Base-by-base conservation (phyloP, 2,797 vertebrate genomes). In the Fundulus diaphanus region DNA sequence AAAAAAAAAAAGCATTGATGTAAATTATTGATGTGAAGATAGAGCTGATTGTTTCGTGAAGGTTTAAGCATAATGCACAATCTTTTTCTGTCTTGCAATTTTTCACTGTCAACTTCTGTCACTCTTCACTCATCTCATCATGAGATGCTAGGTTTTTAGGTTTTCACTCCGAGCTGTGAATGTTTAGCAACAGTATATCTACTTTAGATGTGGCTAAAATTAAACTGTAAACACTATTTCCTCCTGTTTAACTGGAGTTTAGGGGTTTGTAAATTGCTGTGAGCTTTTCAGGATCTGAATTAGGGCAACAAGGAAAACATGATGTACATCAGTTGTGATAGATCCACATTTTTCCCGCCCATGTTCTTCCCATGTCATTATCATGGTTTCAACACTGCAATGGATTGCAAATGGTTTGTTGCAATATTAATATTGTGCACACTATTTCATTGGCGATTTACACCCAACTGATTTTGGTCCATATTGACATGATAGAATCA, bases 11-110 rank as follows among this genome's bases (percentile, higher is more conserved):
- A 77, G 71, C 72, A 75, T 46, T 77, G 72, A 79, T 80, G 65
- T 49, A 73, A 76, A 40, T 40, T 7, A 56, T n/a, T 31, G 11
- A 31, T 78, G 68, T 5, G 33, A 85, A 81, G 63, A 80, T 79
- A 72, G 73, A 82, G 66, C 75, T 15, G 54, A 68, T 73, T 72
- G 83, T 68, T 82, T 78, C 78, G 75, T 67, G 40, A 74, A 83
- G 5, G 7, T 31, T 35, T 51, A 84, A 76, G 54, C 29, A 29
- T 15, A 56, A 15, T 29, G 24, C 24, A 31, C 27, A 57, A 57
- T 57, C 3, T 31, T 29, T 42, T 42, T 57, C 27, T 57, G 13
- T 18, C 54, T 18, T 12, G 46, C 44, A 11, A 33, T 52, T 20
- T 44, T 57, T 48, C 18, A 24, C 18, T 72, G 54, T 31, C 44